Percentiles rank a stretch among this genome's conserved stretches.
phyloP scores from a whole-genome alignment of 2,888 invertebrate genomes.

The Gasteruption jaculator region DNA sequence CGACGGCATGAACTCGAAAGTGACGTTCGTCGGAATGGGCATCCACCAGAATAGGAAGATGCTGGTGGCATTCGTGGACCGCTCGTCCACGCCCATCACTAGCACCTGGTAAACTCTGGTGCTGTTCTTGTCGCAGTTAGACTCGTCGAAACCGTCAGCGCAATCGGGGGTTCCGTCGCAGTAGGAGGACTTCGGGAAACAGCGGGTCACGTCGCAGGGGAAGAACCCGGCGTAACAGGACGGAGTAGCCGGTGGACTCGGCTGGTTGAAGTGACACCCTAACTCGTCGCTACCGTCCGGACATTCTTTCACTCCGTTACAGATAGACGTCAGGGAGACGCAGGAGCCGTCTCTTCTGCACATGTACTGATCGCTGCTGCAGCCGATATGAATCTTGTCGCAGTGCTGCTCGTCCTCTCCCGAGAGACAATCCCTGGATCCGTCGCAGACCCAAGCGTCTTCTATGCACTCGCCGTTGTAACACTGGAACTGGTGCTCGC shows the following conservation, averaged over 20 bases:
- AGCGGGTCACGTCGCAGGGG: slow-evolving; percentile 59
- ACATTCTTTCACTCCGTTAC: slow-evolving; percentile 56
- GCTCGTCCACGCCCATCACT: slow-evolving; percentile 63
- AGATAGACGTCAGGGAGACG: slow-evolving; percentile 53
- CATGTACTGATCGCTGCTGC: slow-evolving; percentile 54
- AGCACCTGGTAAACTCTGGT: slow-evolving; percentile 55
- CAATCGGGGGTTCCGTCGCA: slow-evolving; percentile 72
- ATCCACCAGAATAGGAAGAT: slow-evolving; percentile 65
- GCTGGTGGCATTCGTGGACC: slow-evolving; percentile 61
- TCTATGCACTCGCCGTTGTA: slow-evolving; percentile 59
- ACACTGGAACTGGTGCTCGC: slow-evolving; percentile 58
- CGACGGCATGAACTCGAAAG: slow-evolving; percentile 67
- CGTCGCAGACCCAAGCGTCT: slow-evolving; percentile 62
- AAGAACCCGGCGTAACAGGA: slow-evolving; percentile 57
- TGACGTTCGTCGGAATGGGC: slow-evolving; percentile 48
- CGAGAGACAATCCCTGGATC: slow-evolving; percentile 55
- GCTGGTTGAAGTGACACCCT: slow-evolving; percentile 44
- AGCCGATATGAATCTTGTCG: slow-evolving; percentile 34
- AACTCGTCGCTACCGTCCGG: slow-evolving; percentile 57
- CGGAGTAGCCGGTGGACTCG: slow-evolving; percentile 47
- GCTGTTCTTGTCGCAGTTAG: slow-evolving; percentile 57
- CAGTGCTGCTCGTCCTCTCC: slow-evolving; percentile 60
- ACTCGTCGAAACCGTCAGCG: slow-evolving; percentile 71
- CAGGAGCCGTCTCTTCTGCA: slow-evolving; percentile 65
- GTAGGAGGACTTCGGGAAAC: slow-evolving; percentile 58